Base-by-base conservation (phyloP, 2,113 vertebrate species). In the Carassius auratus region DNA sequence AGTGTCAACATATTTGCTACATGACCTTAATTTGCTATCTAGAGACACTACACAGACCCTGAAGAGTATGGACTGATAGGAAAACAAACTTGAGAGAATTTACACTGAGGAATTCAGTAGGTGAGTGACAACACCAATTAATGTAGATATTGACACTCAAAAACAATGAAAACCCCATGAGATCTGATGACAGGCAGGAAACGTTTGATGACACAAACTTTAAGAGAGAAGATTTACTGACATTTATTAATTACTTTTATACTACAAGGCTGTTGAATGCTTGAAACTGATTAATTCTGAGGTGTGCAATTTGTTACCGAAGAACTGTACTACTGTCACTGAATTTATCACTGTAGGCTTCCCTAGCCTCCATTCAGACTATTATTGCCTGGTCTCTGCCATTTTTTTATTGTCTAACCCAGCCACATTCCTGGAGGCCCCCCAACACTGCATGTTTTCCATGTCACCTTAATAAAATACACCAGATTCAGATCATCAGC, bases 341-440 rank as follows among this genome's bases (percentile, higher is more conserved):
- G 84, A 89, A 81, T 91, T 93, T 77, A 10, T 92, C 45, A 90
- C 92, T 5, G 87, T 91, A 68, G 88, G 90, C 23, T 91, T 92
- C 66, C 90, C 88, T 12, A 85, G 89, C 52, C 88, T 93, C 3
- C 86, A 85, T 17, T 86, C 77, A 0, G 52, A 86, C 21, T 87
- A 90, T 17, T 89, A 90, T 79, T 36, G 85, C 33, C 21, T 91
- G 3, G 59, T 90, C 21, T 87, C 62, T 5, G 81, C 85, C 30
- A 57, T 89, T 55, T 89, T 38, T 89, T 91, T 23, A 23, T 90
- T 19, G 8, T 42, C 42, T 42, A 30, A 30, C 30, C 30, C 30
- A 30, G 2, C 30, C 30, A 30, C 30, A 2, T 30, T 30, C 30
- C 30, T 30, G 30, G 30, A 30, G 30, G 30, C 30, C 30, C 30